Conservation (phyloP, 2,888 invertebrate genomes). For the Tipula vernalis region DNA sequence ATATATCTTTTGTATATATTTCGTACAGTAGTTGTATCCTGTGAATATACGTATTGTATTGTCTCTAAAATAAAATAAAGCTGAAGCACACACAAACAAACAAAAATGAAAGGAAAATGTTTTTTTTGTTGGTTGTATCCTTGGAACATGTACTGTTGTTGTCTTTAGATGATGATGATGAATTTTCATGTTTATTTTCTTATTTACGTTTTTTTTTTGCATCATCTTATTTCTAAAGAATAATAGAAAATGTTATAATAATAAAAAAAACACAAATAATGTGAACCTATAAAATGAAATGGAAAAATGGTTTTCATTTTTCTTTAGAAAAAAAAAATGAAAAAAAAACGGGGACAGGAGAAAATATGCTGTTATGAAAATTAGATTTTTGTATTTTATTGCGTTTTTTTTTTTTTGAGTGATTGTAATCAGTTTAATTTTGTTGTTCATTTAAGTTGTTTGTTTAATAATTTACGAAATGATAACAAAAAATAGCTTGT, state of each 20-base stretch:
- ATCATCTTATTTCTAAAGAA: background rate
- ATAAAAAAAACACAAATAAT: background rate
- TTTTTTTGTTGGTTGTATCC: background rate
- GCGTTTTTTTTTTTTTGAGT: background rate
- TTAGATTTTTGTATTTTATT: background rate
- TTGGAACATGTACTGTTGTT: background rate
- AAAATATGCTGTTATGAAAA: conserved; percentile 4
- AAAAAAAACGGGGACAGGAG: background rate
- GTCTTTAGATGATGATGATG: background rate
- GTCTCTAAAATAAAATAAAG: background rate
- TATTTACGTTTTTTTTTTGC: background rate
- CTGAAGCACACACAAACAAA: background rate
- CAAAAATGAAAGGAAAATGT: background rate
- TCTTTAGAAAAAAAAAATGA: background rate
- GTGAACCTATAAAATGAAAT: conserved; percentile 4
- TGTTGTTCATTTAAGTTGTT: conserved; percentile 4
- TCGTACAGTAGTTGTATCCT: background rate
- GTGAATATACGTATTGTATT: background rate
- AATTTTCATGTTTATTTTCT: background rate
- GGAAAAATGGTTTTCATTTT: background rate
- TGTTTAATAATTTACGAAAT: background rate
- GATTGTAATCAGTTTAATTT: conserved; percentile 4
- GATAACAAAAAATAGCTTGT: background rate
- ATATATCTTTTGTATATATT: background rate
- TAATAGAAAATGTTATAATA: background rate